Evolutionary conservation across 1,140 invertebrate species (phyloP), one percentile per base, ranked within the genome.

Genomic region (Eufriesea mexicana): DNA sequence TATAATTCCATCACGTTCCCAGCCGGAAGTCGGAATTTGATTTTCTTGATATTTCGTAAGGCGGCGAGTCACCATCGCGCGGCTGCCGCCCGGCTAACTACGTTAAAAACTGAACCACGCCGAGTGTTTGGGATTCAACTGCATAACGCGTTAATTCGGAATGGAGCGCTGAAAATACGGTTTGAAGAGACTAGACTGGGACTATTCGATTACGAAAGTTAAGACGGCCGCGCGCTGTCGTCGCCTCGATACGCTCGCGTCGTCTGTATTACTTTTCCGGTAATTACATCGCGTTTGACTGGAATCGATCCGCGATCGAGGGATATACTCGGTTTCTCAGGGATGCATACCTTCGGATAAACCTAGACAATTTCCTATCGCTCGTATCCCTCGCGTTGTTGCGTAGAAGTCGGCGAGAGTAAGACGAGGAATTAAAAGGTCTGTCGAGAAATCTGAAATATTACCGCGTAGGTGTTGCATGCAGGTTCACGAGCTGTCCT

Each of bases 1-100:
- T 79, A 79, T 83, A 83, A 87, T 87, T 86, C 86, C 75, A 86
- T 87, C 86, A 86, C 77, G 81, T 77, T 72, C n/a, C 57, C 80
- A 51, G 49, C 51, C 42, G 67, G 68, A 86, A 75, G 2, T 45
- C 42, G 59, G 64, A 86, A 87, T 84, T 82, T 72, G 79, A 83
- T 84, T 87, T 84, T 79, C 86, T 79, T 73, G 79, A 74, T 70
- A 78, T 87, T 76, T 86, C 70, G 68, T 66, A 51, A 77, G 72
- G 61, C 59, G 61, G 12, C 61, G 35, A 75, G 61, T 57, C 28
- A 25, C 79, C 68, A 68, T 68, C 62, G 84, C 62, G 35, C 23
- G 49, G 42, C 70, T 35, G 47, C 45, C 70, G 49, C 25, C 10
- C 79, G 51, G 35, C 67, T 86, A 87, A 87, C 54, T 2, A n/a